These are phyloP conservation scores for Pentalonia nigronervosa DNA, from an alignment of 1,140 invertebrate species.

Conservation along the genomic window DNA sequence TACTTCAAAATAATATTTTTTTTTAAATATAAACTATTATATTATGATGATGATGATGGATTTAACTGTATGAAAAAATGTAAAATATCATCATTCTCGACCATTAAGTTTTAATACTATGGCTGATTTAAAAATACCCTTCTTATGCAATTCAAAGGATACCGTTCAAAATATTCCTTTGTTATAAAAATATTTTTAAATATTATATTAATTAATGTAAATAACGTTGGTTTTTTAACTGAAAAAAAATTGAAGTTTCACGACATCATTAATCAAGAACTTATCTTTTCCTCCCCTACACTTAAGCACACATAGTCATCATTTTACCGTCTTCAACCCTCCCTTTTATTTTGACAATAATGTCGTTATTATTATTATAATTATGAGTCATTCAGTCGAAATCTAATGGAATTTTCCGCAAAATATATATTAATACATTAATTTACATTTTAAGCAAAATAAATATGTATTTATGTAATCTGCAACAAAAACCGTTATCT, in stretches of 20 bases:
- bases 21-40: not conserved
- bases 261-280: conserved; percentile 48
- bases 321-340: conserved; percentile 46
- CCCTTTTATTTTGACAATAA: conserved; percentile 29
- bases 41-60: not conserved
- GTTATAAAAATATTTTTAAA: conserved; percentile 44
- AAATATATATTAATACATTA: not conserved
- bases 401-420: conserved; percentile 8
- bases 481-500: not conserved
- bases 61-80: not conserved
- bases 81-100: not conserved
- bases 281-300: conserved; percentile 44
- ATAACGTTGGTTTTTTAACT: not conserved
- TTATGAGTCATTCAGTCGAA: conserved; percentile 29
- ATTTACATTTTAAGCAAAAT: not conserved
- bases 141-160: not conserved
- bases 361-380: conserved; percentile 37
- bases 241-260: conserved; percentile 23
- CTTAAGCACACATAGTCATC: conserved; percentile 40
- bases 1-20: not conserved
- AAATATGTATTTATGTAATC: not conserved
- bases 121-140: not conserved
- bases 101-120: not conserved
- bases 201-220: conserved; percentile 54
- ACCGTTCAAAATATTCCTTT: not conserved